Evolutionary conservation across 2,888 invertebrate species (phyloP).

Genomic region (Pseudanteris insignis): DNA sequence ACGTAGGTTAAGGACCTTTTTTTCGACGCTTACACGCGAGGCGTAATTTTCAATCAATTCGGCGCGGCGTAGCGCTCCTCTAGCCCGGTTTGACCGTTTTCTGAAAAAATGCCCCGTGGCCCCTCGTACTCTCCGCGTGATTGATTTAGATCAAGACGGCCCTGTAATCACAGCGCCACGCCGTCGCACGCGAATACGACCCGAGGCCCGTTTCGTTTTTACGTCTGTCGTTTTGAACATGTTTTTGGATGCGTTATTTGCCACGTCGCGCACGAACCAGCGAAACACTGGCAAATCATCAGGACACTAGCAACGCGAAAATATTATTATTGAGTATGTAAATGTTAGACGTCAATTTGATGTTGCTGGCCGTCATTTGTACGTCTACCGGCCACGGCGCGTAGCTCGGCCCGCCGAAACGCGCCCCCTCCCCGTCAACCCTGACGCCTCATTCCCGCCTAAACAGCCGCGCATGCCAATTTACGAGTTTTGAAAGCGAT

Average conservation of each 20-base stretch:
- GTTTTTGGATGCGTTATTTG: slow-evolving; percentile 40
- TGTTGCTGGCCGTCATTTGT: slow-evolving; percentile 20
- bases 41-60: slow-evolving; percentile 57
- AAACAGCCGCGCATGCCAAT: no score
- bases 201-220: slow-evolving; percentile 47
- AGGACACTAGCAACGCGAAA: slow-evolving; percentile 41
- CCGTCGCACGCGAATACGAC: slow-evolving; percentile 57
- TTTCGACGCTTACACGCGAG: slow-evolving; percentile 51
- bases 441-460: not conserved
- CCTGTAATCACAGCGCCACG: slow-evolving; percentile 57
- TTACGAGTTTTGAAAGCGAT: slow-evolving; percentile 9
- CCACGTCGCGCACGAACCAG: slow-evolving; percentile 35
- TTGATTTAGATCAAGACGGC: slow-evolving; percentile 59
- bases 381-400: slow-evolving; percentile 21
- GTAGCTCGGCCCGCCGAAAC: not conserved
- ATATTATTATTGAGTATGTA: slow-evolving; percentile 47
- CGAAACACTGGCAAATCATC: slow-evolving; percentile 33
- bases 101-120: slow-evolving; percentile 38
- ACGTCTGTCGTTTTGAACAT: slow-evolving; percentile 44
- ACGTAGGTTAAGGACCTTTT: slow-evolving; percentile 35
- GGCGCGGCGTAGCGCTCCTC: slow-evolving; percentile 33
- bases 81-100: slow-evolving; percentile 33
- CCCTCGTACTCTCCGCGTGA: slow-evolving; percentile 46
- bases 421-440: not conserved
- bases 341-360: slow-evolving; percentile 38